Evolutionary conservation across 2,113 vertebrate genomes (phyloP).

Genomic region (Gadus macrocephalus): DNA sequence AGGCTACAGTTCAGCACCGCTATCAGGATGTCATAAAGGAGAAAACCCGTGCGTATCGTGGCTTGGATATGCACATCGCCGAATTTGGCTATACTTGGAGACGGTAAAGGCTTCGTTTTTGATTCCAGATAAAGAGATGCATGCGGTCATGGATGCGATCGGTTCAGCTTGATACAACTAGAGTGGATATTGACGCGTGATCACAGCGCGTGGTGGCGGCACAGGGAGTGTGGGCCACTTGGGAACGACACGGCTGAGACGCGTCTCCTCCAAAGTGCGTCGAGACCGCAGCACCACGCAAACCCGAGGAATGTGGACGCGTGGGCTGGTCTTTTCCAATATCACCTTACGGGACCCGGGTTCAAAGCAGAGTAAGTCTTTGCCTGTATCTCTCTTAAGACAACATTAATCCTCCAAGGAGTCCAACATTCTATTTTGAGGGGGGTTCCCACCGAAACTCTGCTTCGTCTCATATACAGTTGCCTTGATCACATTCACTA

Average conservation of each 20-base stretch:
- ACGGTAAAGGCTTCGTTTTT: not conserved
- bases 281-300: conserved; percentile 34
- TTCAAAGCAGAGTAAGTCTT: conserved; percentile 55
- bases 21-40: not conserved
- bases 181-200: not conserved
- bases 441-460: not conserved
- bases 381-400: too few relatives aligned
- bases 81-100: too few relatives aligned
- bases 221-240: conserved; percentile 33
- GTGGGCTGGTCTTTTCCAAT: conserved; percentile 37
- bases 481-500: not conserved
- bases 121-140: not conserved
- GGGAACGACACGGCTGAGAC: conserved; percentile 13
- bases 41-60: too few relatives aligned
- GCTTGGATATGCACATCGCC: too few relatives aligned
- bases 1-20: conserved; percentile 3
- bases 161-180: conserved; percentile 10
- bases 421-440: too few relatives aligned
- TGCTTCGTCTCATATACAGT: not conserved
- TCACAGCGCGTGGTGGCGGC: not conserved
- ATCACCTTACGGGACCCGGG: conserved; percentile 59
- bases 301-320: conserved; percentile 66
- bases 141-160: conserved; percentile 6
- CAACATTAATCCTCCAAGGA: too few relatives aligned
- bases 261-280: conserved; percentile 31